Percentiles rank a stretch among this genome's conserved stretches.
Evolutionary conservation across 2,797 vertebrate species (phyloP).

Genomic region (Danio tinwini): DNA sequence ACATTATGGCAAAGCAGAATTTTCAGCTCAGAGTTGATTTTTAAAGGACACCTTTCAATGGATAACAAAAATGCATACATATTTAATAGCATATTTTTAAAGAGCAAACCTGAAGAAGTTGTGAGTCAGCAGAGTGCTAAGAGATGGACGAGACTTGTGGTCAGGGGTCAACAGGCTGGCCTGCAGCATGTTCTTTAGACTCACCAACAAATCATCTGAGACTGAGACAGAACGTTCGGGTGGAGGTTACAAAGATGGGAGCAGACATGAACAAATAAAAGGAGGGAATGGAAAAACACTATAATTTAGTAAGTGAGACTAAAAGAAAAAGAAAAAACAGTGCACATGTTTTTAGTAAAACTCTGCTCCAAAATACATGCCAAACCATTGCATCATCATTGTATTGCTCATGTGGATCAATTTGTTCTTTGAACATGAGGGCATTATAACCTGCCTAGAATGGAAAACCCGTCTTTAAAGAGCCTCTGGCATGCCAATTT

Average conservation of each 20-base stretch:
- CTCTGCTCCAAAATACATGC: constrained; percentile 12
- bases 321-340: neutral
- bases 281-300: constrained; percentile 25
- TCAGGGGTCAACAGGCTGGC: constrained; percentile 83
- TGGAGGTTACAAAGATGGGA: constrained; percentile 20
- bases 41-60: neutral
- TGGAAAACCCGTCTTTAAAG: constrained; percentile 26
- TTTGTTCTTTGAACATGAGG: constrained; percentile 28
- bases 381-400: constrained; percentile 35
- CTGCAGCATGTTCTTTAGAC: constrained; percentile 86
- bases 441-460: constrained; percentile 7
- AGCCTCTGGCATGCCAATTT: neutral
- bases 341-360: constrained; percentile 2
- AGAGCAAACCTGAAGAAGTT: constrained; percentile 90
- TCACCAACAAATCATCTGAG: constrained; percentile 75
- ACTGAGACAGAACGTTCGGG: constrained; percentile 64
- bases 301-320: constrained; percentile 5
- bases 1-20: neutral
- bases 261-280: constrained; percentile 20
- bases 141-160: constrained; percentile 80
- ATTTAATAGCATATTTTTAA: neutral
- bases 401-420: constrained; percentile 1
- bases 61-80: no score
- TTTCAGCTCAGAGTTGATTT: neutral
- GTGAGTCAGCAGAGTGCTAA: constrained; percentile 86